Conservation (phyloP, 37 sponge, comb jelly and placozoan genomes). For the Halisarca cf. caerulea region DNA sequence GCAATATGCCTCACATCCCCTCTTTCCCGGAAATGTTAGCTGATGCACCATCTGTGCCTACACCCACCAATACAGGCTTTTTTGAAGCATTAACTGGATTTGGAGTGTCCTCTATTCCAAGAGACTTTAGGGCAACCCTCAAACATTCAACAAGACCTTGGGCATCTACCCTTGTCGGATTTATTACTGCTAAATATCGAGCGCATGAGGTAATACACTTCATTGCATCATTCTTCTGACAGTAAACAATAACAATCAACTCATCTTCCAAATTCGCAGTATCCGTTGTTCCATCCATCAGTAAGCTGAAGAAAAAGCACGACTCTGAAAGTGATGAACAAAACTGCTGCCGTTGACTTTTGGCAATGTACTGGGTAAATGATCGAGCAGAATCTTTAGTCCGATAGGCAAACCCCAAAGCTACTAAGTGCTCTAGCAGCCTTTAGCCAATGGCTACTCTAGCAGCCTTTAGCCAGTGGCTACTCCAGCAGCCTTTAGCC, state of each 20-base stretch:
- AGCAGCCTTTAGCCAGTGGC: too few relatives aligned
- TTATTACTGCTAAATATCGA: slow-evolving; percentile 40
- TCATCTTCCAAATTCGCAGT: slow-evolving; percentile 55
- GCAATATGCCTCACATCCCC: slow-evolving; percentile 55
- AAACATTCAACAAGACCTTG: slow-evolving; percentile 45
- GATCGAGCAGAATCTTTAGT: too few relatives aligned
- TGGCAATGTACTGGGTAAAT: too few relatives aligned
- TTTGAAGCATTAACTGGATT: slow-evolving; percentile 5
- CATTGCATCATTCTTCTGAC: slow-evolving; percentile 31
- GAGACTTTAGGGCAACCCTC: not conserved
- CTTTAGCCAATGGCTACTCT: too few relatives aligned
- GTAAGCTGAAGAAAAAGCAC: too few relatives aligned
- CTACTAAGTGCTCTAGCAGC: too few relatives aligned
- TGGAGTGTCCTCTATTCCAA: slow-evolving; percentile 38
- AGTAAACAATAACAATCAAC: slow-evolving; percentile 50
- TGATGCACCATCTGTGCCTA: slow-evolving; percentile 70
- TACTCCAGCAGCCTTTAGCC: too few relatives aligned
- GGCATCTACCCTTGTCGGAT: slow-evolving; percentile 41
- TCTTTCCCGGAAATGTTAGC: slow-evolving; percentile 31
- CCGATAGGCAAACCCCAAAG: too few relatives aligned
- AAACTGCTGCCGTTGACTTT: too few relatives aligned
- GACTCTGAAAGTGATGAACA: too few relatives aligned
- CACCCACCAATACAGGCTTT: slow-evolving; percentile 38
- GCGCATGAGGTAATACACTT: slow-evolving; percentile 40
- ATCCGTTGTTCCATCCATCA: slow-evolving; percentile 72